phyloP scores from a whole-genome alignment of 2,888 invertebrate species.

The Pherbina coryleti region DNA sequence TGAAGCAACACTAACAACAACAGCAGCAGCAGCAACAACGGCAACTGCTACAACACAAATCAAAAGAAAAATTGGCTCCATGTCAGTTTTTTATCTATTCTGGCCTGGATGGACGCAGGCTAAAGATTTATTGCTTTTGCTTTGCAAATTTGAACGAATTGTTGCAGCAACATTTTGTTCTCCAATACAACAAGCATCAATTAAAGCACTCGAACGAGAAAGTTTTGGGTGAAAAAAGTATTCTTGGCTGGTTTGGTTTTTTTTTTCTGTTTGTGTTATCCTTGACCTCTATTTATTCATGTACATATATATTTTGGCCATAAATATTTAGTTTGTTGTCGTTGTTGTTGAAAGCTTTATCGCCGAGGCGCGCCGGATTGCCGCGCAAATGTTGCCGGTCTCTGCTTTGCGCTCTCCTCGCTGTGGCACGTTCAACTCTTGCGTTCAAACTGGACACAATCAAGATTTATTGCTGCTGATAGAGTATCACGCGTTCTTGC shows the following conservation, averaged over 20 bases:
- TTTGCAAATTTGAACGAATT: conserved; percentile 33
- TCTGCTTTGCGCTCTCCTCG: conserved; percentile 40
- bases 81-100: conserved; percentile 1
- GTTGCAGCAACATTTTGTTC: conserved; percentile 18
- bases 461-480: conserved; percentile 63
- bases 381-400: neutral
- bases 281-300: conserved; percentile 55
- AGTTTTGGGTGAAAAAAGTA: neutral
- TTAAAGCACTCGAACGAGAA: neutral
- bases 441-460: conserved; percentile 53
- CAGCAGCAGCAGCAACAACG: neutral
- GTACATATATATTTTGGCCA: neutral
- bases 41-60: neutral
- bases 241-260: neutral
- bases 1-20: neutral
- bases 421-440: neutral
- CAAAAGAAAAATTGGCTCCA: conserved; percentile 3
- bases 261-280: conserved; percentile 50
- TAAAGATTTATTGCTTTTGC: conserved; percentile 28
- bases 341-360: neutral
- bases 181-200: neutral
- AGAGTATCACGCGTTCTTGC: conserved; percentile 59
- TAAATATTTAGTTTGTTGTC: neutral
- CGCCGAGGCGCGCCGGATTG: neutral
- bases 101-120: conserved; percentile 9